Conservation (phyloP, 2,797 vertebrate species). For the Orientallactaga sibirica region DNA sequence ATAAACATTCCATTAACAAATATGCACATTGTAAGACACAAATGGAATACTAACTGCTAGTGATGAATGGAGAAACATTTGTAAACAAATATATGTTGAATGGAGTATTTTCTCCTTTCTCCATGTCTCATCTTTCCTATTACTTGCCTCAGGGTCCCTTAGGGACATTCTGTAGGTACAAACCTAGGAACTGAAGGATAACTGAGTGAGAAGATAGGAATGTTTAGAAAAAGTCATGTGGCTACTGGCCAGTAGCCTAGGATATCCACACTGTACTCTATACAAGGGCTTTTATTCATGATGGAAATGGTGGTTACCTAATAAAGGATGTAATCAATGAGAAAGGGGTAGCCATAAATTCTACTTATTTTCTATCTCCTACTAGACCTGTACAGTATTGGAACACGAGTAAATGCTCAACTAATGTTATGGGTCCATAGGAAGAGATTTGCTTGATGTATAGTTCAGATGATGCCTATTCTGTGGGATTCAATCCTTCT, state of each 20-base stretch:
- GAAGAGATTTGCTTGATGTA: not conserved
- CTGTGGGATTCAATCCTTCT: not conserved
- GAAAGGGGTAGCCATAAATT: not conserved
- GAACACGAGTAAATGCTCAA: not conserved
- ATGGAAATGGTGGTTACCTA: not conserved
- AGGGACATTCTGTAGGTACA: not conserved
- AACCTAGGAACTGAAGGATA: slow-evolving; percentile 6
- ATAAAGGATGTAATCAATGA: not conserved
- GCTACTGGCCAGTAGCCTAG: not conserved
- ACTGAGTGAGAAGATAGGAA: slow-evolving; percentile 14
- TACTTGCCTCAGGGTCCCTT: not conserved
- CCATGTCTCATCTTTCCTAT: not conserved
- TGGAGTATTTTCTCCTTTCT: not conserved
- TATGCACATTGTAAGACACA: not conserved
- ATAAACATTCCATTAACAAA: slow-evolving; percentile 41
- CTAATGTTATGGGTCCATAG: not conserved
- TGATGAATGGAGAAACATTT: not conserved
- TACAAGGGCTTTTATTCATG: not conserved
- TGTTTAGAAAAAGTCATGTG: not conserved
- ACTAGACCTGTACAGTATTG: not conserved
- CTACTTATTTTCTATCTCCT: not conserved
- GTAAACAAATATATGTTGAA: not conserved
- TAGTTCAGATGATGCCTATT: not conserved
- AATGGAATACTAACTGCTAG: not conserved
- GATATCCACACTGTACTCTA: not conserved